phyloP scores from a whole-genome alignment of 2,797 vertebrate genomes.

The Tangara arthus region DNA sequence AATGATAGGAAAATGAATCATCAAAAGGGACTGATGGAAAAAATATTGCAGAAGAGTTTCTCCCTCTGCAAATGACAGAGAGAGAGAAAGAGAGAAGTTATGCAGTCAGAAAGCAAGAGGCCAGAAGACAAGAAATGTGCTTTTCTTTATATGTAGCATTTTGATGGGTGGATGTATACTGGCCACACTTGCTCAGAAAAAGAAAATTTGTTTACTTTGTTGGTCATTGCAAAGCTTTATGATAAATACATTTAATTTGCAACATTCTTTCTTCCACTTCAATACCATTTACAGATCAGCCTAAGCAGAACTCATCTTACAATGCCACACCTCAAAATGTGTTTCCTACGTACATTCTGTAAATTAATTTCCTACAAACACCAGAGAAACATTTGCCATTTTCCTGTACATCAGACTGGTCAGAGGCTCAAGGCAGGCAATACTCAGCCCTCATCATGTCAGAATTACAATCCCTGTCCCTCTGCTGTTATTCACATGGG shows the following conservation, averaged over 20 bases:
- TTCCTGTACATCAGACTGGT: not conserved
- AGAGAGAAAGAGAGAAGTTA: not conserved
- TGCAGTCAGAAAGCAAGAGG: not conserved
- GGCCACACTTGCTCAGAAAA: not conserved
- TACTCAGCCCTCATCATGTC: not conserved
- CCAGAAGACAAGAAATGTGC: not conserved
- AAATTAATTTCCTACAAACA: not conserved
- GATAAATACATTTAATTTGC: not conserved
- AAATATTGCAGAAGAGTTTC: not conserved
- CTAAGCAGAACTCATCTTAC: not conserved
- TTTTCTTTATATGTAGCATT: not conserved
- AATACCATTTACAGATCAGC: not conserved
- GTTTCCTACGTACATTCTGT: not conserved
- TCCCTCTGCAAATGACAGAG: not conserved
- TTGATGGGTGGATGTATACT: not conserved
- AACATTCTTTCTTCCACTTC: not conserved
- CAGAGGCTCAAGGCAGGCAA: not conserved
- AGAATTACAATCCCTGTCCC: not conserved
- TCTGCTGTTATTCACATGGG: not conserved
- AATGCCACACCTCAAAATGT: not conserved
- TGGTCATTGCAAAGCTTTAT: not conserved
- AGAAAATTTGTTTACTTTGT: not conserved
- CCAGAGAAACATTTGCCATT: not conserved
- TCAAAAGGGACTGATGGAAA: not conserved
- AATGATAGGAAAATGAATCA: slow-evolving; percentile 21